Evolutionary conservation across 2,797 vertebrate genomes (phyloP), one percentile per base, ranked within the genome.

Genomic region (Gymnoscopelus microlampas): DNA sequence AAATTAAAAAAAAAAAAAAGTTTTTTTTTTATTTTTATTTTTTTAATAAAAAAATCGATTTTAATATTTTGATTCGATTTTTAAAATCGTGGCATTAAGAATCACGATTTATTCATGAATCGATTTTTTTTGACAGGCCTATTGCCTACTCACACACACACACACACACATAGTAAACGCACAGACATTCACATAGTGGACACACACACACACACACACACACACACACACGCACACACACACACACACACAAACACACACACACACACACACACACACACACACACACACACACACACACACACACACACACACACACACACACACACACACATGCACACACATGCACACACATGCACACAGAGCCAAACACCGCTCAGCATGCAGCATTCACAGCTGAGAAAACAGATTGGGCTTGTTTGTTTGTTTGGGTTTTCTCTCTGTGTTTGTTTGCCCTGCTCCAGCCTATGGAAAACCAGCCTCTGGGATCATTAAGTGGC

Each of bases 351-450:
- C 39, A 9, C 56, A 60, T 11, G 67, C 44, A 26, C 13, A 32
- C 4, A 62, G 54, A 47, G 64, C 60, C 50, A 51, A 44, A 44
- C 76, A 79, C 66, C 76, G 66, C 70, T 63, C 79, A 70, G 67
- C 54, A 23, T 70, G 78, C 80, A 58, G 75, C 60, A 58, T 74
- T 80, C 88, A 79, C 89, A 91, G 87, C 86, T 86, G 89, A 91
- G 78, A 81, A 88, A 90, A 92, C 91, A 90, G 90, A 92, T 90
- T 88, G 86, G 67, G 57, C 60, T 87, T 89, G 85, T 85, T 88
- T 84, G 87, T 89, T 85, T 90, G 85, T 83, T 87, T 77, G 26
- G 39, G 8, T 80, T 80, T 66, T 86, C 84, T 89, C 80, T 75
- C 48, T 80, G 65, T 88, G 80, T 87, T 81, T 90, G 85, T 88